Conservation (phyloP, 1,140 invertebrate species). For the Diorhabda elongata region DNA sequence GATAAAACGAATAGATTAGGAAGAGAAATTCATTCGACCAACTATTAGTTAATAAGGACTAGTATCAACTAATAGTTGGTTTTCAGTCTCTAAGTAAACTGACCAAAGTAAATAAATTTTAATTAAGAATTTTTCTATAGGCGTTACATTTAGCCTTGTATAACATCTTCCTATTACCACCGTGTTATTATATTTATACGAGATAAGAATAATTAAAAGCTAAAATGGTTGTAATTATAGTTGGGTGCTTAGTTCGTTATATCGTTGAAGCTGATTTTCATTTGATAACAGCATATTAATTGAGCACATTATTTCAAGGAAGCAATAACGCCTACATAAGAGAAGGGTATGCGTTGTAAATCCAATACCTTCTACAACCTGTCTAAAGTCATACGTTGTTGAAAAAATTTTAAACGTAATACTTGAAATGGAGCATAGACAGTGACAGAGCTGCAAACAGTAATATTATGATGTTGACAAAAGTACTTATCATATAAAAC, state of each 20-base stretch:
- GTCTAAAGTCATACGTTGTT: neutral
- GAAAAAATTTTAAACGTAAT: no score
- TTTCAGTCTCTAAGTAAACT: no score
- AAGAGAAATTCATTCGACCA: no score
- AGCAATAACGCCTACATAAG: slow-evolving; percentile 22
- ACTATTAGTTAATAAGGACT: no score
- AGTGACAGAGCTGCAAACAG: no score
- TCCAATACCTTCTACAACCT: neutral
- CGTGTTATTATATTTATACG: slow-evolving; percentile 34
- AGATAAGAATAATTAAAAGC: slow-evolving; percentile 39
- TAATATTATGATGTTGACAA: no score
- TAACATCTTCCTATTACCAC: slow-evolving; percentile 35
- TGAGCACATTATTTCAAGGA: slow-evolving; percentile 26
- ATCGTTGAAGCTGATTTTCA: slow-evolving; percentile 28
- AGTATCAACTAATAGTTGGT: no score
- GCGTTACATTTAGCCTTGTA: slow-evolving; percentile 25
- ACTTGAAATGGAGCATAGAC: no score
- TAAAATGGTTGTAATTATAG: slow-evolving; percentile 37
- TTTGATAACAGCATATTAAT: slow-evolving; percentile 34
- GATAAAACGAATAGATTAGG: no score
- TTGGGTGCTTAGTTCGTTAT: slow-evolving; percentile 28
- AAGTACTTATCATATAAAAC: no score
- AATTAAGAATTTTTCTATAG: slow-evolving; percentile 26
- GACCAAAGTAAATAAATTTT: slow-evolving; percentile 26
- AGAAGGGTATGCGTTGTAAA: neutral